These are phyloP conservation scores for Siderastrea radians DNA, from an alignment of 92 coral and sea anemone species.

Conservation along the genomic window DNA sequence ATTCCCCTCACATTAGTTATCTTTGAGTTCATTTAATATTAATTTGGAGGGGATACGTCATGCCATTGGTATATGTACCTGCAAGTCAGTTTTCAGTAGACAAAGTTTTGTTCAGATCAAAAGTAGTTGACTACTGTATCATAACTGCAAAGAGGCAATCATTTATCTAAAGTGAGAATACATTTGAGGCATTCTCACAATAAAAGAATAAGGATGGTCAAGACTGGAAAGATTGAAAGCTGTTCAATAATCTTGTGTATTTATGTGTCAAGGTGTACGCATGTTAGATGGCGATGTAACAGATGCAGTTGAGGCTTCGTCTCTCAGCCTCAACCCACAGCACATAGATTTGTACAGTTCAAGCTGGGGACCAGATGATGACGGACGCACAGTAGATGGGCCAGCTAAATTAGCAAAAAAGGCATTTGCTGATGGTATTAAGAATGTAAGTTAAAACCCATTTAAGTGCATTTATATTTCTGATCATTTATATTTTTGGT, in stretches of 20 bases:
- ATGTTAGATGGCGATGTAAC: conserved; percentile 95
- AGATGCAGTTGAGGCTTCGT: conserved; percentile 87
- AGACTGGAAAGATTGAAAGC: conserved; percentile 84
- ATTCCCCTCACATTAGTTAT: too few relatives aligned
- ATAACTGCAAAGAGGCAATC: too few relatives aligned
- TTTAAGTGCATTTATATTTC: too few relatives aligned
- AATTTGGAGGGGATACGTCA: too few relatives aligned
- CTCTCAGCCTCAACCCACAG: conserved; percentile 82
- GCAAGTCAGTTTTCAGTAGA: too few relatives aligned
- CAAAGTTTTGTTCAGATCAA: too few relatives aligned
- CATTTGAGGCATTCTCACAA: too few relatives aligned
- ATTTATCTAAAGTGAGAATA: too few relatives aligned
- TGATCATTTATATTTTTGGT: too few relatives aligned
- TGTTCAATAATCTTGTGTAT: not conserved
- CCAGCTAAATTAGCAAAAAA: conserved; percentile 83
- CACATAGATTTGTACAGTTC: conserved; percentile 88
- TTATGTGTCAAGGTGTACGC: conserved; percentile 73
- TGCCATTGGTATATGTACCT: too few relatives aligned
- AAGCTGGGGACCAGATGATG: conserved; percentile 96
- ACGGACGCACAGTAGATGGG: conserved; percentile 89
- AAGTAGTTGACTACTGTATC: too few relatives aligned
- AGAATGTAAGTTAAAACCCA: conserved; percentile 42
- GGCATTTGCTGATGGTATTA: conserved; percentile 85
- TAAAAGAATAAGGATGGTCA: not conserved
- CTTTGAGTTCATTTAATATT: too few relatives aligned